These are phyloP conservation scores for Percina caprodes DNA, from an alignment of 2,113 vertebrate genomes.

Conservation along the genomic window DNA sequence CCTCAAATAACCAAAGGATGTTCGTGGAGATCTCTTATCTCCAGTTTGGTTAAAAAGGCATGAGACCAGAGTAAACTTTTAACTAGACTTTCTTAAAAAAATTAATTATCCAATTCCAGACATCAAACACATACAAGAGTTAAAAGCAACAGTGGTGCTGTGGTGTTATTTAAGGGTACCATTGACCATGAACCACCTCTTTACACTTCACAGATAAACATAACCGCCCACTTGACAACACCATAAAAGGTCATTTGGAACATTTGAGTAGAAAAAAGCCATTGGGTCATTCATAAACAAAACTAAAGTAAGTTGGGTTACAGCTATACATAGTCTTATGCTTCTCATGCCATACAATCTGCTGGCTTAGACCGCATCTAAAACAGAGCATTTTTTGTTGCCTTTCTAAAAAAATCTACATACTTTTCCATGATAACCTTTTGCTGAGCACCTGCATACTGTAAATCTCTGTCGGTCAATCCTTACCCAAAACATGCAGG, in stretches of 20 bases:
- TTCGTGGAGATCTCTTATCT: background rate
- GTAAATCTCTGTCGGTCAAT: background rate
- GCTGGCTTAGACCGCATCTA: background rate
- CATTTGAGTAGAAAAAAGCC: background rate
- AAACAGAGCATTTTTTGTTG: background rate
- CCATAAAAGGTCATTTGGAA: conserved; percentile 5
- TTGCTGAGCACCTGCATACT: background rate
- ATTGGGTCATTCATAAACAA: background rate
- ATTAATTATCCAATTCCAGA: no score
- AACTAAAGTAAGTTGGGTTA: background rate
- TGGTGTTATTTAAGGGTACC: background rate
- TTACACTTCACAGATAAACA: conserved; percentile 25
- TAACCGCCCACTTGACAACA: conserved; percentile 15
- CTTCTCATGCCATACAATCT: background rate
- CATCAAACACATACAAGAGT: background rate
- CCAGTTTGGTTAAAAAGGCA: background rate
- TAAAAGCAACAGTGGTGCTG: background rate
- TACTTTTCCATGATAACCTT: background rate
- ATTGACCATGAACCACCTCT: conserved; percentile 18
- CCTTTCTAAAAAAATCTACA: background rate
- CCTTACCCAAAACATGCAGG: conserved; percentile 92
- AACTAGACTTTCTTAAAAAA: background rate
- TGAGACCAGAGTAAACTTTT: background rate
- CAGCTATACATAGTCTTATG: background rate
- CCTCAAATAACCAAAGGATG: conserved; percentile 14